Evolutionary conservation across 1,140 invertebrate species (phyloP).

Genomic region (Gerris buenoi): DNA sequence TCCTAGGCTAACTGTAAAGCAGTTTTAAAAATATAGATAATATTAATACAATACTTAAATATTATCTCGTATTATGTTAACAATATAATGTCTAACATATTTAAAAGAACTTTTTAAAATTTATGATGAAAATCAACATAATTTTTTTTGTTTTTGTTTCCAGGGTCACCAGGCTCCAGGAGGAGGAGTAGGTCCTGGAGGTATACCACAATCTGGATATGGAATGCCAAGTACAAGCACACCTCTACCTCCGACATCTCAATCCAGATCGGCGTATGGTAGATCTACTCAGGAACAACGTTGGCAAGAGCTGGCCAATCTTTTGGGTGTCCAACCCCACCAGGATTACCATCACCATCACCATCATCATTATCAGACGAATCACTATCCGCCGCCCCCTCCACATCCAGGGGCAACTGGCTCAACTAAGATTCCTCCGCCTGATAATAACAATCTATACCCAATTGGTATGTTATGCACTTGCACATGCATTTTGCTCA

Average conservation of each 20-base stretch:
- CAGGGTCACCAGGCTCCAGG: not conserved
- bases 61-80: too few relatives aligned
- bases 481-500: too few relatives aligned
- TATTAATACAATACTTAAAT: too few relatives aligned
- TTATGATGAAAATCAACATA: too few relatives aligned
- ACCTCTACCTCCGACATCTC: not conserved
- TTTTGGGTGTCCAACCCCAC: not conserved
- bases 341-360: not conserved
- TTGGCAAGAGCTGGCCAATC: not conserved
- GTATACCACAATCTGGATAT: not conserved
- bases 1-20: too few relatives aligned
- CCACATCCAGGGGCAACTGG: not conserved
- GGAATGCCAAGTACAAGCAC: not conserved
- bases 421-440: not conserved
- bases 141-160: too few relatives aligned
- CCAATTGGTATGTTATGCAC: too few relatives aligned
- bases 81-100: too few relatives aligned
- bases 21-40: too few relatives aligned
- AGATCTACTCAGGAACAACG: not conserved
- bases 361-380: not conserved
- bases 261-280: not conserved
- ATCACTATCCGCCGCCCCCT: not conserved
- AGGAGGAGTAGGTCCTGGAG: not conserved
- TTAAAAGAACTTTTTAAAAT: too few relatives aligned
- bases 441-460: not conserved